phyloP scores from a whole-genome alignment of 2,888 invertebrate genomes.

The Drosophila birchii region DNA sequence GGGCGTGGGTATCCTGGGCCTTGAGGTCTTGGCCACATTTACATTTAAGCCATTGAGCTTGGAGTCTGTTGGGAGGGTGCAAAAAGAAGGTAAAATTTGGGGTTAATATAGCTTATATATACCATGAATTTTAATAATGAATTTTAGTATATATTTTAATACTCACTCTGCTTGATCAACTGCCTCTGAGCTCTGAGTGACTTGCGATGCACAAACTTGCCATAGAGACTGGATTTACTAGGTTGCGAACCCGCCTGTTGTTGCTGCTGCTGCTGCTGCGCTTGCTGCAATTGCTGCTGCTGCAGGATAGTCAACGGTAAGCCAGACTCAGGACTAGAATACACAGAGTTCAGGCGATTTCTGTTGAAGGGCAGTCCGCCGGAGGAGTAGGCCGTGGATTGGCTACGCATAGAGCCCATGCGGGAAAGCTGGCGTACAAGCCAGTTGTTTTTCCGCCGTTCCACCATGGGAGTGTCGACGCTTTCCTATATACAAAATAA shows the following conservation, averaged over 20 bases:
- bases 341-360: conserved; percentile 91
- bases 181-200: conserved; percentile 86
- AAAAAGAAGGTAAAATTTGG: too few relatives aligned
- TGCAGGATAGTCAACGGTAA: conserved; percentile 84
- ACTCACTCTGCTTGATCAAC: conserved; percentile 89
- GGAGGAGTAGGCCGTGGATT: conserved; percentile 94
- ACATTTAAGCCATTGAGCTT: conserved; percentile 87
- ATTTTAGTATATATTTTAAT: background rate
- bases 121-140: background rate
- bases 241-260: conserved; percentile 70
- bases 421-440: conserved; percentile 93
- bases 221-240: conserved; percentile 92
- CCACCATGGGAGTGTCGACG: conserved; percentile 94
- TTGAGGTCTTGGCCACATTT: conserved; percentile 86
- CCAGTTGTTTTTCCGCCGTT: conserved; percentile 93
- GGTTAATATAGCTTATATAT: too few relatives aligned
- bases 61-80: conserved; percentile 85
- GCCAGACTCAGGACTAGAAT: conserved; percentile 88
- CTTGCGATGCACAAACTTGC: conserved; percentile 92
- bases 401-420: conserved; percentile 93
- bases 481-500: conserved; percentile 89
- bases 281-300: conserved; percentile 81
- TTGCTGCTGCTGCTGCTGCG: conserved; percentile 77
- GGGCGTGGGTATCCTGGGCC: conserved; percentile 95
- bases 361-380: conserved; percentile 89